A percentile compares a stretch with the other conserved stretches of the same genome.
Evolutionary conservation across 1,140 invertebrate species (phyloP).

Genomic region (Centruroides sculpturatus): DNA sequence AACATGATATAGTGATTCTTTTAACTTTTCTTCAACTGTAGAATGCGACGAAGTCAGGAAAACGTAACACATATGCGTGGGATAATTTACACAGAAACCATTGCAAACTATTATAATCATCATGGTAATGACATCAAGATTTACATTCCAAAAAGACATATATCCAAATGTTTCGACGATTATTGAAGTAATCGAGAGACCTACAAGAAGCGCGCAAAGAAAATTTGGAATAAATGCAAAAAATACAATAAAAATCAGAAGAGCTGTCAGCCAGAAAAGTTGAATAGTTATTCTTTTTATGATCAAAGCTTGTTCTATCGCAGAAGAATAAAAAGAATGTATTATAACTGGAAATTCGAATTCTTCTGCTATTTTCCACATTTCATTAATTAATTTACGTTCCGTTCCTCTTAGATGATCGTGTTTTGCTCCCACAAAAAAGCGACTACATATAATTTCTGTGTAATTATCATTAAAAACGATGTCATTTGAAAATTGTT

Average conservation of each 20-base stretch:
- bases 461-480: slow-evolving; percentile 58
- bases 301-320: slow-evolving; percentile 64
- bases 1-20: too few species aligned
- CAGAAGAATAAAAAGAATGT: slow-evolving; percentile 47
- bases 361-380: slow-evolving; percentile 57
- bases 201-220: slow-evolving; percentile 82
- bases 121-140: slow-evolving; percentile 93
- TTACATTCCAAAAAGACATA: slow-evolving; percentile 88
- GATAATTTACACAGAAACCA: slow-evolving; percentile 93
- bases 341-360: slow-evolving; percentile 52
- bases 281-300: slow-evolving; percentile 44
- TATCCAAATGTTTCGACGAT: slow-evolving; percentile 90
- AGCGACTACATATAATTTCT: slow-evolving; percentile 65
- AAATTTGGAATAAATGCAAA: slow-evolving; percentile 91
- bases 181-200: slow-evolving; percentile 85
- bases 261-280: slow-evolving; percentile 77
- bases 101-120: slow-evolving; percentile 98
- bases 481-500: slow-evolving; percentile 64
- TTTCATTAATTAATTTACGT: slow-evolving; percentile 68
- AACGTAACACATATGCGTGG: slow-evolving; percentile 90
- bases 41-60: too few species aligned
- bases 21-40: too few species aligned
- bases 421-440: slow-evolving; percentile 74
- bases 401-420: slow-evolving; percentile 72
- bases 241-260: slow-evolving; percentile 88